Evolutionary conservation across 2,113 vertebrate species (phyloP), one percentile per base, ranked within the genome.

Genomic region (Rhinichthys klamathensis): DNA sequence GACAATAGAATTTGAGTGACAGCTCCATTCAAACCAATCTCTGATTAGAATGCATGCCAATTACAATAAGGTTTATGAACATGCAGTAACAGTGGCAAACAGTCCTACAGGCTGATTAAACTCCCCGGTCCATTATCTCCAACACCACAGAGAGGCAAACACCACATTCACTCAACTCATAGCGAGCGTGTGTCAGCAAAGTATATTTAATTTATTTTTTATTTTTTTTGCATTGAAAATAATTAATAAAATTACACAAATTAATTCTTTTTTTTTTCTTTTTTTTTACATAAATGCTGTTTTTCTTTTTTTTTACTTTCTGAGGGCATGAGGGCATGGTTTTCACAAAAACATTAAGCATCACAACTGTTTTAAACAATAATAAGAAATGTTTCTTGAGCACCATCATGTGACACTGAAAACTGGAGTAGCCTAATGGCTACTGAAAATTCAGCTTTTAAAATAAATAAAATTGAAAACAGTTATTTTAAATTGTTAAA

Each of bases 1-100:
- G 46, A 69, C 83, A 85, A 67, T 25, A 27, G 27, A 30, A 5
- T 25, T 65, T 82, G 85, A 76, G 85, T 86, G 85, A 86, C 85
- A 41, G 70, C 51, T 25, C 56, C 30, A 80, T 82, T 79, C 61
- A 38, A 67, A 60, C 79, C 79, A 41, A 63, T 76, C 49, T 67
- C 44, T 65, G 58, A 75, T 76, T 63, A 76, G 38, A 80, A 82
- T 61, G 35, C 84, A 85, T 70, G 78, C 78, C 58, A 80, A 81
- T 86, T 75, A 76, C 56, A 86, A 58, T 18, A 67, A 76, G 70
- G 60, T 60, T 86, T 54, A 74, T 85, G 79, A 51, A 65, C 60
- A 41, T 21, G 30, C 70, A 56, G 79, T 27, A 60, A 82, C 78
- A 82, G 75, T 82, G 56, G 54, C 84, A 80, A 72, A 54, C 61